Evolutionary conservation across 2,113 vertebrate species (phyloP).

Genomic region (Sylvietta virens): DNA sequence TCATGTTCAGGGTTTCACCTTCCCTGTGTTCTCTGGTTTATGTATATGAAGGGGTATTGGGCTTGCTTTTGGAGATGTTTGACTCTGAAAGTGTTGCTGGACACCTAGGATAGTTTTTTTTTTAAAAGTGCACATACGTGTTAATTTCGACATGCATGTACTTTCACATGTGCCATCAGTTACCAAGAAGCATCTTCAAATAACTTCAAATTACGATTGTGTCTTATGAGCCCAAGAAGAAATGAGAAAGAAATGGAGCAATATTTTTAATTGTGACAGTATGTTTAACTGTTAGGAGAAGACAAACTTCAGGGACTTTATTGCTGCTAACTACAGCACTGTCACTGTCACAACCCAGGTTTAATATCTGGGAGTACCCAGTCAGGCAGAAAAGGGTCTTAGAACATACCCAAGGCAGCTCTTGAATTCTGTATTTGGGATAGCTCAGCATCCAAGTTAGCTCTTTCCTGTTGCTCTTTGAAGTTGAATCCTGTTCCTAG

Average conservation of each 20-base stretch:
- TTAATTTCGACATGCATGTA: background rate
- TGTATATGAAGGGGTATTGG: background rate
- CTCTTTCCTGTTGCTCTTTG: background rate
- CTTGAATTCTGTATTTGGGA: background rate
- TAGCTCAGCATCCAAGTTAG: background rate
- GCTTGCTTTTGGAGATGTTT: background rate
- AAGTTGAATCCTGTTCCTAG: background rate
- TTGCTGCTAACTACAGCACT: background rate
- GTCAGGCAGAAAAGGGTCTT: background rate
- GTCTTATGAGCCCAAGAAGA: background rate
- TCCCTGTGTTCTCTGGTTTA: accelerated
- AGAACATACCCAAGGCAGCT: background rate
- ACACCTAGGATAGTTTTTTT: background rate
- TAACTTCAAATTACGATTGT: background rate
- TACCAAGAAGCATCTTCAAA: background rate
- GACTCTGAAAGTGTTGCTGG: background rate
- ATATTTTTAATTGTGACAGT: background rate
- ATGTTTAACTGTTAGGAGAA: background rate
- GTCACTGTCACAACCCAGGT: background rate
- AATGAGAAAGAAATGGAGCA: background rate
- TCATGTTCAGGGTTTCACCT: background rate
- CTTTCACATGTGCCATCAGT: background rate
- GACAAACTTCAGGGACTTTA: background rate
- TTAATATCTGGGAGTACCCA: background rate
- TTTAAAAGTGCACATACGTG: accelerated